Conservation (phyloP, 2,888 invertebrate species). For the Noctua janthe region DNA sequence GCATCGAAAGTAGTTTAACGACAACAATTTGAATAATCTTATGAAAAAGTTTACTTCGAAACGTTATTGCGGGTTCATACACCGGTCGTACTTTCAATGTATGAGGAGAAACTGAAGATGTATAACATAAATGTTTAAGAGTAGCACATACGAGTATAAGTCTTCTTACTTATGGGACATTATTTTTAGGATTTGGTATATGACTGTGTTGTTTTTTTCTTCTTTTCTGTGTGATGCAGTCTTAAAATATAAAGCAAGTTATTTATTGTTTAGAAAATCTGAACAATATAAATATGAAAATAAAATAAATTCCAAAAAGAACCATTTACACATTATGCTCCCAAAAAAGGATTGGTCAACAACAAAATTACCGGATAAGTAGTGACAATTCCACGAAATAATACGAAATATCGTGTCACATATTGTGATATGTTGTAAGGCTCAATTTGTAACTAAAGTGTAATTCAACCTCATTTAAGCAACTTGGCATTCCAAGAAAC, state of each 20-base stretch:
- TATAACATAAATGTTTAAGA: background rate
- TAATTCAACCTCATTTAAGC: conserved; percentile 17
- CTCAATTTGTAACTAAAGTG: background rate
- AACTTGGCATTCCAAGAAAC: conserved; percentile 24
- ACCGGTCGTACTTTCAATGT: conserved; percentile 39
- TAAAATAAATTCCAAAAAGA: no score
- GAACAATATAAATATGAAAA: no score
- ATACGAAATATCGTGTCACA: background rate
- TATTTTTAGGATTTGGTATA: background rate
- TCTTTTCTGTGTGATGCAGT: background rate
- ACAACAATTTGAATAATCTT: conserved; percentile 68
- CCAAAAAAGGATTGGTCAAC: background rate
- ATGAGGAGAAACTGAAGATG: conserved; percentile 31
- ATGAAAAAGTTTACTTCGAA: conserved; percentile 58
- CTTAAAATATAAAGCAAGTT: background rate
- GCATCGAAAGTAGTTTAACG: conserved; percentile 68
- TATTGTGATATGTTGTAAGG: background rate
- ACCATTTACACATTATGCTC: background rate
- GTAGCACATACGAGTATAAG: background rate
- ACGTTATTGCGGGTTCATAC: conserved; percentile 33
- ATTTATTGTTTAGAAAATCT: background rate
- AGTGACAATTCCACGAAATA: background rate
- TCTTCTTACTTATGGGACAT: background rate
- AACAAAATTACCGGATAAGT: background rate
- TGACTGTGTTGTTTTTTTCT: background rate